Percentiles rank a stretch among this genome's conserved stretches.
These are phyloP conservation scores for Oligia strigilis DNA, from an alignment of 2,888 invertebrate species.

Conservation along the genomic window DNA sequence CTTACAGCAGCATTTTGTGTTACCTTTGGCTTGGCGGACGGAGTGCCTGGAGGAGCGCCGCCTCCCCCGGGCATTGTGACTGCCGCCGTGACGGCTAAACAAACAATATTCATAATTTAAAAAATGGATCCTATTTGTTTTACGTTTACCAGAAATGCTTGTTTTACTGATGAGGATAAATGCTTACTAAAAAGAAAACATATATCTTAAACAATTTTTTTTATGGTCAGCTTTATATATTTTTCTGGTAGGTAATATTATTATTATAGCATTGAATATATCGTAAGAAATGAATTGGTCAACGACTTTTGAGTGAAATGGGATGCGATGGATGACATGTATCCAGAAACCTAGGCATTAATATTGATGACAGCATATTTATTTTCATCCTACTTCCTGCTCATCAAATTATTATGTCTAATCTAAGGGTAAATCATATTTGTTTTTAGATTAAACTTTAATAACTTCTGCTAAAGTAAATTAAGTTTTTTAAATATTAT, in stretches of 20 bases:
- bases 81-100: constrained; percentile 84
- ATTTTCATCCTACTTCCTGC: neutral
- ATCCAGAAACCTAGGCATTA: neutral
- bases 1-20: constrained; percentile 54
- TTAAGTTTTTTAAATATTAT: neutral
- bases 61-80: constrained; percentile 94
- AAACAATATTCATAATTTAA: constrained; percentile 25
- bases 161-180: neutral
- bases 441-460: neutral
- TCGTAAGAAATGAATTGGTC: neutral
- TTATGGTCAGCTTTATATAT: neutral
- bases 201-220: too few relatives aligned
- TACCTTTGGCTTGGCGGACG: constrained; percentile 95
- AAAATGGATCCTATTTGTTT: neutral
- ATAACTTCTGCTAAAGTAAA: neutral
- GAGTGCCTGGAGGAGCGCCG: constrained; percentile 94
- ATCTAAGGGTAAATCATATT: neutral
- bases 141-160: neutral
- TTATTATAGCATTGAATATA: neutral
- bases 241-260: neutral
- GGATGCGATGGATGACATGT: neutral
- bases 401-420: neutral
- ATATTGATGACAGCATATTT: neutral
- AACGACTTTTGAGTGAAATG: neutral
- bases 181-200: neutral